Evolutionary conservation across 1,140 invertebrate species (phyloP).

Genomic region (Drosophila serrata): DNA sequence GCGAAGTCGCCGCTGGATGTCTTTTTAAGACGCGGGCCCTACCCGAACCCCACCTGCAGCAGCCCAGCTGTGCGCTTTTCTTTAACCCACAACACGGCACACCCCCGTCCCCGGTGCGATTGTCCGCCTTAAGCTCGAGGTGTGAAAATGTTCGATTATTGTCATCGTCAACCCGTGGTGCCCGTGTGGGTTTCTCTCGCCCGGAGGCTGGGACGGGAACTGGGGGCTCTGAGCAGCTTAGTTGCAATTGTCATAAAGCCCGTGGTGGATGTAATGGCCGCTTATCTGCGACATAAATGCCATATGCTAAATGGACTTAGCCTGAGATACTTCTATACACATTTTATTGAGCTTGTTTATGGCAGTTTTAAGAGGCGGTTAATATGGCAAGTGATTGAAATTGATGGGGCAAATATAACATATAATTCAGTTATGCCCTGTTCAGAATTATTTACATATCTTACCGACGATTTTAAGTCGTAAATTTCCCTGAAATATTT

Average conservation of each 20-base stretch:
- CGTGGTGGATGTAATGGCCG: slow-evolving; percentile 72
- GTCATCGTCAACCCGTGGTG: slow-evolving; percentile 60
- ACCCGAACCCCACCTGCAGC: slow-evolving; percentile 6
- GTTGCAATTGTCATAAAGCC: slow-evolving; percentile 75
- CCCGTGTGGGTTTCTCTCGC: slow-evolving; percentile 44
- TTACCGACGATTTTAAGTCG: background rate
- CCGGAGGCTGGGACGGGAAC: background rate
- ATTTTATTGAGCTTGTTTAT: slow-evolving; percentile 36
- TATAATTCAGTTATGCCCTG: slow-evolving; percentile 1
- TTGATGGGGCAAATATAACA: slow-evolving; percentile 33
- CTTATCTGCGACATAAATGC: slow-evolving; percentile 80
- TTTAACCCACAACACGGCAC: slow-evolving; percentile 16
- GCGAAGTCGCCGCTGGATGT: slow-evolving; percentile 57
- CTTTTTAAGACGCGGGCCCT: slow-evolving; percentile 53
- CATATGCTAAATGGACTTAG: slow-evolving; percentile 79
- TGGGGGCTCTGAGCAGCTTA: slow-evolving; percentile 64
- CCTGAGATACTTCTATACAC: slow-evolving; percentile 31
- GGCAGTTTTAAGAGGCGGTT: slow-evolving; percentile 32
- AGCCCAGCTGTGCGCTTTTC: slow-evolving; percentile 27
- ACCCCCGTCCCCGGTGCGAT: slow-evolving; percentile 36
- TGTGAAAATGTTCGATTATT: slow-evolving; percentile 85
- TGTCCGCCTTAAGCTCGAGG: slow-evolving; percentile 76
- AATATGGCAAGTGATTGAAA: slow-evolving; percentile 66
- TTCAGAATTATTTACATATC: background rate
- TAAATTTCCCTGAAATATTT: slow-evolving; percentile 41